These are phyloP conservation scores for Epistrophella euchroma DNA, from an alignment of 2,888 invertebrate species.

Conservation along the genomic window DNA sequence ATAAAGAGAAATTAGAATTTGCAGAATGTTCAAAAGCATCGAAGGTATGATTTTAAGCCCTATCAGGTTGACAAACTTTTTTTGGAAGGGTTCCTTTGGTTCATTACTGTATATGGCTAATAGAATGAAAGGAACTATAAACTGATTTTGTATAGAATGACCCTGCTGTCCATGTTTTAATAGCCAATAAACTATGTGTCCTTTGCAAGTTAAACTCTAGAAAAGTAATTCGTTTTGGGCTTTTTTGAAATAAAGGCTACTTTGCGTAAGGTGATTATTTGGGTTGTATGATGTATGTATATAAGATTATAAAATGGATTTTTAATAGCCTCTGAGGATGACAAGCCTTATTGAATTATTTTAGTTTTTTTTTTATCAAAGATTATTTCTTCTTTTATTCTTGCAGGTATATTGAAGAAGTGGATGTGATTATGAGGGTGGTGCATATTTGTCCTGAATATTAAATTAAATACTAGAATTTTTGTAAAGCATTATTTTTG, in stretches of 20 bases:
- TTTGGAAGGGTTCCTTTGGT: background rate
- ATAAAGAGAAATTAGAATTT: constrained; percentile 11
- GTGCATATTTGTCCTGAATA: too few species aligned
- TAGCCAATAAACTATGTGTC: constrained; percentile 60
- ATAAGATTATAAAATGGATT: constrained; percentile 37
- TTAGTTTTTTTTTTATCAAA: background rate
- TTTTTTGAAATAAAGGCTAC: constrained; percentile 2
- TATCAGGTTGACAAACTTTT: constrained; percentile 12
- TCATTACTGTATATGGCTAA: background rate
- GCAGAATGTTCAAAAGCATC: constrained; percentile 43
- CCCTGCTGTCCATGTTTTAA: constrained; percentile 44
- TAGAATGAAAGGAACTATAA: background rate
- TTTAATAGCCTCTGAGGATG: constrained; percentile 40
- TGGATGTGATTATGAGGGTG: too few species aligned
- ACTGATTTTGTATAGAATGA: constrained; percentile 37
- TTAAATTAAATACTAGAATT: too few species aligned
- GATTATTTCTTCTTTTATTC: background rate
- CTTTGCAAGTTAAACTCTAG: constrained; percentile 33
- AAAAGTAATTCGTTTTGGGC: constrained; percentile 12
- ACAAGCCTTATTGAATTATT: constrained; percentile 18
- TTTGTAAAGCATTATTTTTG: too few species aligned
- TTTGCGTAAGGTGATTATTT: constrained; percentile 47
- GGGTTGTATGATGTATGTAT: constrained; percentile 26
- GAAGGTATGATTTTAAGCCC: constrained; percentile 19
- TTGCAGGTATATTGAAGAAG: background rate